Evolutionary conservation across 2,888 invertebrate species (phyloP).

Genomic region (Synergus umbraculus): DNA sequence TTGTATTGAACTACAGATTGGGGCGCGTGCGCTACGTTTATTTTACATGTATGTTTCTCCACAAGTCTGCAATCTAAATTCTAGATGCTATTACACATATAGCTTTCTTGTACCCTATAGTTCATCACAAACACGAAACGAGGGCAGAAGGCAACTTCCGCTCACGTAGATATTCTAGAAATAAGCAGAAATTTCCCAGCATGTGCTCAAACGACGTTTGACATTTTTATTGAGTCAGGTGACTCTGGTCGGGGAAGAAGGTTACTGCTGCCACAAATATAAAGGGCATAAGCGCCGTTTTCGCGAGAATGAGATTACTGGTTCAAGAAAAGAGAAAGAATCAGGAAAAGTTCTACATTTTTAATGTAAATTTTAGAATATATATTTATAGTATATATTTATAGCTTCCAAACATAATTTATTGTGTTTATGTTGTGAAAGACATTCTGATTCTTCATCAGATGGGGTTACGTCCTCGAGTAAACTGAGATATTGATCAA

Average conservation of each 20-base stretch:
- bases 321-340: too few relatives aligned
- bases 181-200: neutral
- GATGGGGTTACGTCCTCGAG: conserved; percentile 78
- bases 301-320: too few relatives aligned
- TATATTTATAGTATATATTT: too few relatives aligned
- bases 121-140: neutral
- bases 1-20: neutral
- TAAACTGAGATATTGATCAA: conserved; percentile 77
- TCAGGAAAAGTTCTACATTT: too few relatives aligned
- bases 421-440: neutral
- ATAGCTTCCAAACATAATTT: too few relatives aligned
- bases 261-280: neutral
- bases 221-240: conserved; percentile 9
- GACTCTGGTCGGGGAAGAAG: neutral
- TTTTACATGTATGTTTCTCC: neutral
- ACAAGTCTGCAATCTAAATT: neutral
- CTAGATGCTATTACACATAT: too few relatives aligned
- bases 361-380: too few relatives aligned
- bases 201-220: neutral
- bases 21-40: conserved; percentile 22
- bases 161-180: neutral
- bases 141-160: neutral
- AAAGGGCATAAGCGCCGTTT: too few relatives aligned
- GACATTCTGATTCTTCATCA: conserved; percentile 70
- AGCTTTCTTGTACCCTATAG: too few relatives aligned